Conservation (phyloP, 2,113 vertebrate genomes). For the Chlorocebus sabaeus region DNA sequence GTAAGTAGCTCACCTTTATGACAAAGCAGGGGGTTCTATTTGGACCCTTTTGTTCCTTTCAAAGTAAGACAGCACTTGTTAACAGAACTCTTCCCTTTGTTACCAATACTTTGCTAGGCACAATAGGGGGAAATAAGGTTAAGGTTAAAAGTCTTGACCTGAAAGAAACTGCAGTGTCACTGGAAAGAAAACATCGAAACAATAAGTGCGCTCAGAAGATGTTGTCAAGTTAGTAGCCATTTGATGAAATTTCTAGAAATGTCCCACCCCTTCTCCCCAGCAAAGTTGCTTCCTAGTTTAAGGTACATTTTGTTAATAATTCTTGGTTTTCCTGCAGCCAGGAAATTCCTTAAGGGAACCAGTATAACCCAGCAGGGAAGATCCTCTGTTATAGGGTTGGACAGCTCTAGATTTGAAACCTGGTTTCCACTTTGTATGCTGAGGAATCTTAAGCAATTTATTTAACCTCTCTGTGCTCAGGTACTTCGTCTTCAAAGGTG, state of each 20-base stretch:
- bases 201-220: not conserved
- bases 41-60: not conserved
- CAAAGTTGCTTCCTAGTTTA: not conserved
- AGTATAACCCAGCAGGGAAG: not conserved
- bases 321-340: not conserved
- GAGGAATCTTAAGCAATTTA: not conserved
- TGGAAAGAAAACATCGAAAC: not conserved
- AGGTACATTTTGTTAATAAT: not conserved
- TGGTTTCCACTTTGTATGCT: not conserved
- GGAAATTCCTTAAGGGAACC: not conserved
- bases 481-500: not conserved
- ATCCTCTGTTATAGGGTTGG: not conserved
- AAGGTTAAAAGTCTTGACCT: not conserved
- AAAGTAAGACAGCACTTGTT: not conserved
- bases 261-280: not conserved
- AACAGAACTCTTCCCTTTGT: not conserved
- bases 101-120: not conserved
- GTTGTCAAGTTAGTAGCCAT: not conserved
- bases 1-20: not conserved
- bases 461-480: not conserved
- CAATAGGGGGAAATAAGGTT: not conserved
- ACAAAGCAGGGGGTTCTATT: not conserved
- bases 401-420: not conserved
- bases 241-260: not conserved
- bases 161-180: not conserved